phyloP scores from a whole-genome alignment of 2,797 vertebrate species.

The Brachyalestes nurse region DNA sequence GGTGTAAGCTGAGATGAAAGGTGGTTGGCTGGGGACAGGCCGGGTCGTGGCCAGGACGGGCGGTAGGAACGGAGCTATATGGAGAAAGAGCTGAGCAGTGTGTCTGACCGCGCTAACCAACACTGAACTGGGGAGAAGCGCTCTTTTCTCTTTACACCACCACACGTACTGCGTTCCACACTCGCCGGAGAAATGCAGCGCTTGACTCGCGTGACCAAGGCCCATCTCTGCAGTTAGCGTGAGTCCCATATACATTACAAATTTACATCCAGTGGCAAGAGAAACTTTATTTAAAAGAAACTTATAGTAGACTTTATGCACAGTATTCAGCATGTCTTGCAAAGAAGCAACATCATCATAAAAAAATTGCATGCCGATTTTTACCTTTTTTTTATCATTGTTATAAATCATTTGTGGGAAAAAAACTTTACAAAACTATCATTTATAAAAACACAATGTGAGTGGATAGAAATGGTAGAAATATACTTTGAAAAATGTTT shows the following conservation, averaged over 20 bases:
- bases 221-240: slow-evolving; percentile 42
- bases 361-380: no score
- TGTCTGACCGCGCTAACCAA: slow-evolving; percentile 42
- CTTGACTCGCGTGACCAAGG: slow-evolving; percentile 2
- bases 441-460: no score
- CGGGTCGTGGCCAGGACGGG: slow-evolving; percentile 20
- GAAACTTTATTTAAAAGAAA: slow-evolving; percentile 20
- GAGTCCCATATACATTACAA: slow-evolving; percentile 30
- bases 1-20: slow-evolving; percentile 62
- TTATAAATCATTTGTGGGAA: no score
- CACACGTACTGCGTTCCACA: slow-evolving; percentile 42
- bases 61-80: slow-evolving; percentile 52
- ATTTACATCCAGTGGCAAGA: slow-evolving; percentile 4
- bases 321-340: no score
- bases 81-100: slow-evolving; percentile 54
- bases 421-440: no score
- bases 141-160: slow-evolving; percentile 32
- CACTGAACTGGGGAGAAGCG: slow-evolving; percentile 19
- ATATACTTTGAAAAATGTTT: no score
- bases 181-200: slow-evolving; percentile 25
- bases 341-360: no score
- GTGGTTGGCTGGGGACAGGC: slow-evolving; percentile 47
- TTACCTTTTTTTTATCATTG: no score
- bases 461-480: no score
- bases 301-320: neutral